These are phyloP conservation scores for Molorchus minor DNA, from an alignment of 2,888 invertebrate genomes.

Conservation along the genomic window DNA sequence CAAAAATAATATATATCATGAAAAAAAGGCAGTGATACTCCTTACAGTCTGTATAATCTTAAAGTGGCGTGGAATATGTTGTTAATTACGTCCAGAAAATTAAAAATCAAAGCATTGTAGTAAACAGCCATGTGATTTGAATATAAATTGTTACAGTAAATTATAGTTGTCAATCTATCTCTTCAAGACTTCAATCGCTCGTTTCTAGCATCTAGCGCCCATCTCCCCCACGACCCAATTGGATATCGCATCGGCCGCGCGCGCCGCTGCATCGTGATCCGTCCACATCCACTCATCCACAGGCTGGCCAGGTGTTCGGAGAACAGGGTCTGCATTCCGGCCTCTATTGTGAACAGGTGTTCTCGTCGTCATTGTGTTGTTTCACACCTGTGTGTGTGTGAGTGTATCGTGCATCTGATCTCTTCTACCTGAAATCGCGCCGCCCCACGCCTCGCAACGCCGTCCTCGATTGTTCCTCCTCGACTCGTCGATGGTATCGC, in stretches of 20 bases:
- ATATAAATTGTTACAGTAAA: too few species aligned
- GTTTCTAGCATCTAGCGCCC: background rate
- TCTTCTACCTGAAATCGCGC: conserved; percentile 53
- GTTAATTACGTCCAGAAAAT: too few species aligned
- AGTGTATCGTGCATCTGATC: conserved; percentile 57
- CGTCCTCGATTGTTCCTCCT: conserved; percentile 23
- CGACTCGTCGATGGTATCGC: conserved; percentile 5
- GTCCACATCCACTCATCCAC: too few species aligned
- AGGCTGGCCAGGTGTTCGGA: conserved; percentile 56
- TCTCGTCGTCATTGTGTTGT: conserved; percentile 48
- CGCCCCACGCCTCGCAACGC: conserved; percentile 28
- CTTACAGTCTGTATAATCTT: too few species aligned
- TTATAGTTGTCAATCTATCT: too few species aligned
- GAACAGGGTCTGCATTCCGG: conserved; percentile 56
- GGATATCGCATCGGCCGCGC: too few species aligned
- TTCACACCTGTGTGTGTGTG: conserved; percentile 62
- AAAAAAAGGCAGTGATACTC: too few species aligned
- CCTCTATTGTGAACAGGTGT: conserved; percentile 58
- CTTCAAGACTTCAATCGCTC: too few species aligned
- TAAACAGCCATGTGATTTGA: too few species aligned
- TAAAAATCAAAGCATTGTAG: too few species aligned
- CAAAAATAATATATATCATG: too few species aligned
- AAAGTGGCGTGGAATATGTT: too few species aligned
- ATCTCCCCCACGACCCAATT: conserved; percentile 16
- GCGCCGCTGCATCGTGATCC: conserved; percentile 17